Conservation (phyloP, 1,140 invertebrate genomes). For the Ericerus pela region DNA sequence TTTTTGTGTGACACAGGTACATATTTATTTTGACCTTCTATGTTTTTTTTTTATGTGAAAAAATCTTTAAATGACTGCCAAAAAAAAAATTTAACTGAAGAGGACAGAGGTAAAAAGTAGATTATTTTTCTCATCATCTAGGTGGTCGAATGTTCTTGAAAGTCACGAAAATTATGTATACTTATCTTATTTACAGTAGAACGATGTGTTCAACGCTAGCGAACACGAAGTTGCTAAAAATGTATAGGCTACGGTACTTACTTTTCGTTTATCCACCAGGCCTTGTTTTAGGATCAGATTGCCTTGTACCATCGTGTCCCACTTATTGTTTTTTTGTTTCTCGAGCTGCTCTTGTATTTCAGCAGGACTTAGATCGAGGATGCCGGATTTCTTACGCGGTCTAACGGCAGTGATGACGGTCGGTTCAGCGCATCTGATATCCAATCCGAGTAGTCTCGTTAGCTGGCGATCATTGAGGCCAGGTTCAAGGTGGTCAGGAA, state of each 20-base stretch:
- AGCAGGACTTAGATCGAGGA: conserved; percentile 38
- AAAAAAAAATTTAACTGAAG: too few species aligned
- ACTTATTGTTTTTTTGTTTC: conserved; percentile 57
- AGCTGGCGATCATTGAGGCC: conserved; percentile 69
- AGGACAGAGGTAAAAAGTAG: too few species aligned
- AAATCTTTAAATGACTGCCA: too few species aligned
- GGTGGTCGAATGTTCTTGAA: too few species aligned
- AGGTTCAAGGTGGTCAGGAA: conserved; percentile 65
- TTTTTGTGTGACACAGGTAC: too few species aligned
- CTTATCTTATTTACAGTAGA: too few species aligned
- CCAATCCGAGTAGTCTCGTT: conserved; percentile 53
- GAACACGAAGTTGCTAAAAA: background rate
- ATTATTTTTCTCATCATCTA: too few species aligned
- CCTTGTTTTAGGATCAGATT: conserved; percentile 92
- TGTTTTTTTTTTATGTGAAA: too few species aligned
- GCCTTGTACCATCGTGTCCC: conserved; percentile 72
- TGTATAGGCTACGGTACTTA: conserved; percentile 23
- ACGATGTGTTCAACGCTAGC: too few species aligned
- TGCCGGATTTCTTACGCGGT: conserved; percentile 30
- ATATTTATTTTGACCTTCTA: too few species aligned
- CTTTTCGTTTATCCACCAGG: conserved; percentile 82
- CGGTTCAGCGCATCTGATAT: conserved; percentile 30
- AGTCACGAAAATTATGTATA: too few species aligned
- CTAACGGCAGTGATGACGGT: conserved; percentile 20
- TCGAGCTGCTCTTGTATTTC: conserved; percentile 43